Conservation (phyloP, 2,888 invertebrate species). For the Diplazon laetatorius region DNA sequence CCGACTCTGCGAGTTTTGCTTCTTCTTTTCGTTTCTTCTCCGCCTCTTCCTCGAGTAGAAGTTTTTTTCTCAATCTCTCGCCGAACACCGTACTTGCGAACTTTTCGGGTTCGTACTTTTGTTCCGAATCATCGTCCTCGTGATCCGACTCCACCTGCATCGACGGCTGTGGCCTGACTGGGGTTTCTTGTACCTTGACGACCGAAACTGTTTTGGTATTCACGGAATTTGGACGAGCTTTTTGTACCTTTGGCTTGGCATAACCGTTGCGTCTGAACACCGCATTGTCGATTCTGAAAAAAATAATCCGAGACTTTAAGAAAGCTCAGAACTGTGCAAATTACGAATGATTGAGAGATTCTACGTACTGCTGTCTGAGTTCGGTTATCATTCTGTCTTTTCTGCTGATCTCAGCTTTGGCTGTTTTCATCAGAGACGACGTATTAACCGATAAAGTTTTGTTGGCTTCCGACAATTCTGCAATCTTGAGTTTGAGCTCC, state of each 20-base stretch:
- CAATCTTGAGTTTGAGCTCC: conserved; percentile 64
- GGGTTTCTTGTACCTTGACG: neutral
- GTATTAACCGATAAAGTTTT: conserved; percentile 81
- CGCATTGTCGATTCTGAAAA: conserved; percentile 77
- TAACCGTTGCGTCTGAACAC: conserved; percentile 73
- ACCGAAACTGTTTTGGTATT: neutral
- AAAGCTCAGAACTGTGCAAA: neutral
- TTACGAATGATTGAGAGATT: conserved; percentile 13
- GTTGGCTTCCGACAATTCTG: conserved; percentile 68
- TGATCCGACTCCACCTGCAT: conserved; percentile 1
- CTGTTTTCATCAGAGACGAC: conserved; percentile 83
- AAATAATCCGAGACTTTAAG: conserved; percentile 43
- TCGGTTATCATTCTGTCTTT: conserved; percentile 83
- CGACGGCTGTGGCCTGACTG: neutral
- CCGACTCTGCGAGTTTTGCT: neutral
- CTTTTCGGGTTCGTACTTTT: conserved; percentile 62
- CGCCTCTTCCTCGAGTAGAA: conserved; percentile 59
- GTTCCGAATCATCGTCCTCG: conserved; percentile 63
- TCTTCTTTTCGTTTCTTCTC: conserved; percentile 58
- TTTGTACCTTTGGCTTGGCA: neutral
- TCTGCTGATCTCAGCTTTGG: conserved; percentile 82
- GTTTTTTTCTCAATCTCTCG: conserved; percentile 72
- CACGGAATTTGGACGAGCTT: neutral
- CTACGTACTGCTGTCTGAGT: conserved; percentile 79
- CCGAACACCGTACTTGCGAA: conserved; percentile 73